Base-by-base conservation (phyloP, 2,113 vertebrate species). In the Spea bombifrons region DNA sequence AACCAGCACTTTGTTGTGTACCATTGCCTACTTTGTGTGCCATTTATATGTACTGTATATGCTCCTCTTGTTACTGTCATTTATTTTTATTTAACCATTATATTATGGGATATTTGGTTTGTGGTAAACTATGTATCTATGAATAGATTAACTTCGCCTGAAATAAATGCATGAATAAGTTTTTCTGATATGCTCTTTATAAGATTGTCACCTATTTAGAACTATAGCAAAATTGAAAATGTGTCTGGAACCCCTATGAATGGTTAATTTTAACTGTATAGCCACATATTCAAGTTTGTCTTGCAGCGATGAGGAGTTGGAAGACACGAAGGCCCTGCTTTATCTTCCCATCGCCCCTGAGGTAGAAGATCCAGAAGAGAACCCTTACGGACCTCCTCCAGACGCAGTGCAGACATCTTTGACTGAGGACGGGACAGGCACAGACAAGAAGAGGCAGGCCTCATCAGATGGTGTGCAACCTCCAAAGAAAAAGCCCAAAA, bases 281-380 rank as follows among this genome's bases (percentile, higher is more conserved):
- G 30, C 30, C 30, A 30, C 30, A 30, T 30, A 30, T 30, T 4
- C 4, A 59, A 59, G 55, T 2, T 79, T 30, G 46, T 3, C 10
- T 65, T 64, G 44, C 82, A 99, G 97, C 10, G 97, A 99, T 65
- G 97, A 99, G 88, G 97, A 99, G 82, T 88, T 98, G 85, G 97
- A 99, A 88, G 97, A 99, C 86, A 94, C 91, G 75, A 95, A 95
- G 83, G 97, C 97, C 8, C 90, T 99, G 78, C 92, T 99, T 49
- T 99, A 99, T 87, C 91, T 99, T 73, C 97, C 97, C 82, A 99
- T 99, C 55, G 96, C 97, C 30, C 97, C 97, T 4, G 97, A 99
- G 86, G 97, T 99, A 6, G 97, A 99, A 81, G 97, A 99, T 78
- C 97, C 97, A 0, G 97, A 99, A 88, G 97, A 99, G 83, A 99